Conservation (phyloP, 1,140 invertebrate genomes). For the Medauroidea extradentata region DNA sequence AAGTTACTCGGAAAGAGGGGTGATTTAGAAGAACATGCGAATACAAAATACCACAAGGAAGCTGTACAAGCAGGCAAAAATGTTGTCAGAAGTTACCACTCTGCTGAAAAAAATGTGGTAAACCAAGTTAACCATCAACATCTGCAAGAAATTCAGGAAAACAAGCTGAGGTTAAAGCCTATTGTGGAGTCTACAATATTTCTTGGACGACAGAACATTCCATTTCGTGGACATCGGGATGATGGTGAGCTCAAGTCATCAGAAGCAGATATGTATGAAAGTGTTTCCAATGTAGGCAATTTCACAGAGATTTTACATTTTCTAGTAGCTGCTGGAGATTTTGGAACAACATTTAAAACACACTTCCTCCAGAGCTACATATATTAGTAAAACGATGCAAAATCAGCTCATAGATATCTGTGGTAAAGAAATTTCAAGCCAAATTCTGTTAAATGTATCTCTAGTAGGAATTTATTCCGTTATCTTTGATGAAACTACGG, state of each 20-base stretch:
- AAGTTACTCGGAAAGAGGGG: conserved; percentile 24
- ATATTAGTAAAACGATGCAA: conserved; percentile 23
- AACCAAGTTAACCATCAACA: conserved; percentile 11
- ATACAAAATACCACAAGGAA: conserved; percentile 23
- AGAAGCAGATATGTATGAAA: neutral
- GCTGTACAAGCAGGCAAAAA: conserved; percentile 21
- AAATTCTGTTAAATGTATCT: conserved; percentile 17
- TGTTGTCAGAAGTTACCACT: conserved; percentile 20
- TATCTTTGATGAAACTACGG: conserved; percentile 23
- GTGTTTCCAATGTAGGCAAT: conserved; percentile 21
- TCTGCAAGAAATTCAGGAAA: conserved; percentile 15
- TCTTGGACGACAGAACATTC: conserved; percentile 18
- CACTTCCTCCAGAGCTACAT: conserved; percentile 11
- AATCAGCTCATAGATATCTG: conserved; percentile 23
- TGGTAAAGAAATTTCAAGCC: conserved; percentile 14
- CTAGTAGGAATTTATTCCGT: conserved; percentile 14
- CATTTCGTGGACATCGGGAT: conserved; percentile 21
- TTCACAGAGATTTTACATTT: conserved; percentile 21
- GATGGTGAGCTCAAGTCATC: conserved; percentile 5
- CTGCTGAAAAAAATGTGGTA: conserved; percentile 10
- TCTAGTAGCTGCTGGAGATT: conserved; percentile 21
- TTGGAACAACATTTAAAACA: conserved; percentile 19
- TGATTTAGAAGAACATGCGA: conserved; percentile 15
- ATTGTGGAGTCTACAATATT: too few species aligned
- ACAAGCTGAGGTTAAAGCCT: conserved; percentile 16